Conservation (phyloP, 2,888 invertebrate species). For the Fragum whitleyi region DNA sequence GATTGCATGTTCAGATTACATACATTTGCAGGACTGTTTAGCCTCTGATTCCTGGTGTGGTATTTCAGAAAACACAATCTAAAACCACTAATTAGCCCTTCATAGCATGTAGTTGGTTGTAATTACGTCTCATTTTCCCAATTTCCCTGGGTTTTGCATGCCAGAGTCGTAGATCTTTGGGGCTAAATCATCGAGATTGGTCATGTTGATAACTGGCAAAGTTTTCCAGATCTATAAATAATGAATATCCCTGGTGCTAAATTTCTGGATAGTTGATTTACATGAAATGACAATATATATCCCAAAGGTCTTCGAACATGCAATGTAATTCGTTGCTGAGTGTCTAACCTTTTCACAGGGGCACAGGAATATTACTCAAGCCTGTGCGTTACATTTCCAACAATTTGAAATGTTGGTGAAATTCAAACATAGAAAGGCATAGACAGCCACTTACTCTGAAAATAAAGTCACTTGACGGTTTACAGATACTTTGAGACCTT, state of each 20-base stretch:
- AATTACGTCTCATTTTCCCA: slow-evolving; percentile 18
- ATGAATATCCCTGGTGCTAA: slow-evolving; percentile 20
- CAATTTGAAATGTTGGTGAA: too few species aligned
- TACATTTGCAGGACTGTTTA: slow-evolving; percentile 12
- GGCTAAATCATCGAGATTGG: slow-evolving; percentile 26
- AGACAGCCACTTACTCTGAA: too few species aligned
- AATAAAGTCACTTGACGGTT: too few species aligned
- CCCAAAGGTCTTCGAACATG: background rate
- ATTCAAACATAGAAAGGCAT: too few species aligned
- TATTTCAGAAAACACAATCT: slow-evolving; percentile 15
- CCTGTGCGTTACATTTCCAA: too few species aligned
- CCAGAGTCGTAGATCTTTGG: slow-evolving; percentile 1
- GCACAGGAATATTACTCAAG: too few species aligned
- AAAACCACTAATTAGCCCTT: slow-evolving; percentile 22
- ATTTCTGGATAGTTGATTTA: slow-evolving; percentile 6
- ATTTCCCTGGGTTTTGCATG: slow-evolving; percentile 2
- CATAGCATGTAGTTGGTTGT: slow-evolving; percentile 18
- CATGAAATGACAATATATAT: slow-evolving; percentile 3
- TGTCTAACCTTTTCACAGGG: background rate
- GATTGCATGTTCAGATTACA: slow-evolving; percentile 18
- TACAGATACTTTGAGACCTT: too few species aligned
- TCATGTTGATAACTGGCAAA: slow-evolving; percentile 12
- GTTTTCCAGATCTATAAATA: slow-evolving; percentile 30
- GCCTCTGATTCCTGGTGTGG: slow-evolving; percentile 12
- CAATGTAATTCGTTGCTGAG: background rate